These are phyloP conservation scores for Drosophila kikkawai DNA, from an alignment of 1,140 invertebrate genomes.

Conservation along the genomic window DNA sequence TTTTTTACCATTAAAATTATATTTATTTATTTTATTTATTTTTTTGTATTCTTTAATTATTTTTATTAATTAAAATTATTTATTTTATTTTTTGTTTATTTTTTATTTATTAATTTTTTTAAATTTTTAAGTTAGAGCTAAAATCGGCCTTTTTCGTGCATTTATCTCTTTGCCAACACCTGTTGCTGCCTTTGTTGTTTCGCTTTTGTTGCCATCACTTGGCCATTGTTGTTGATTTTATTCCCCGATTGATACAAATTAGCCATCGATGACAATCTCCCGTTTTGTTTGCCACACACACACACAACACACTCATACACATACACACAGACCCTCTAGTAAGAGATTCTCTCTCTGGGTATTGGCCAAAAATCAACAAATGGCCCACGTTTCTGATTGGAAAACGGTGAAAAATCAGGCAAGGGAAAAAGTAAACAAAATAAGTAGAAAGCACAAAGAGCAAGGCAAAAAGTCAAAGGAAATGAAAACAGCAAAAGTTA, in stretches of 20 bases:
- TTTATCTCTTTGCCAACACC: constrained; percentile 1
- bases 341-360: not conserved
- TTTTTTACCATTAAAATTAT: not conserved
- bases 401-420: not conserved
- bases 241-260: constrained; percentile 30
- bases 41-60: too few relatives aligned
- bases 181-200: constrained; percentile 9
- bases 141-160: not conserved
- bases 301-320: not conserved
- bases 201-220: constrained; percentile 16
- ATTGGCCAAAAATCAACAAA: constrained; percentile 31
- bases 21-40: too few relatives aligned
- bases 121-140: not conserved
- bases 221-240: constrained; percentile 27
- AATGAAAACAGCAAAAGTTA: not conserved
- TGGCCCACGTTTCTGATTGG: constrained; percentile 26
- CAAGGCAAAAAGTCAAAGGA: not conserved
- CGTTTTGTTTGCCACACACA: constrained; percentile 22
- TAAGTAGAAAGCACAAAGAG: not conserved
- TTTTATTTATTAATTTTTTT: not conserved
- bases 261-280: constrained; percentile 32
- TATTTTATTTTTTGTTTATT: not conserved
- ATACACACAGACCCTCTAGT: not conserved
- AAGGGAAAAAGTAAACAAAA: not conserved
- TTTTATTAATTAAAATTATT: too few relatives aligned